phyloP scores from a whole-genome alignment of 2,888 invertebrate genomes.

The Mactromeris polynyma region DNA sequence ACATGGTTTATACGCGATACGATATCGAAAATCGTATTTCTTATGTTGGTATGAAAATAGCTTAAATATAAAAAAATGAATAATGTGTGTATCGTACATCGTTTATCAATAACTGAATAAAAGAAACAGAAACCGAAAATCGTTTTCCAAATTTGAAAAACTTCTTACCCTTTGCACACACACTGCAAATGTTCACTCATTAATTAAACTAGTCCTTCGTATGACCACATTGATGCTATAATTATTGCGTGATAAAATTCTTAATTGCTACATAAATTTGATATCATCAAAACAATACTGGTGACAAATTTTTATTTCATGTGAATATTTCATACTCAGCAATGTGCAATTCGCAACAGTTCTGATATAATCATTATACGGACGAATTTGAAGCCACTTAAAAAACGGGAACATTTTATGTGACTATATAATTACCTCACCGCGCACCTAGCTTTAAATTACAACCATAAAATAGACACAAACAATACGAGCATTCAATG shows the following conservation, averaged over 20 bases:
- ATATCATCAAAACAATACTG: slow-evolving; percentile 2
- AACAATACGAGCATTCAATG: not conserved
- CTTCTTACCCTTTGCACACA: too few relatives aligned
- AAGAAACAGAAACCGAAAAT: too few relatives aligned
- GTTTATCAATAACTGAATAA: too few relatives aligned
- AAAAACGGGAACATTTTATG: slow-evolving; percentile 5
- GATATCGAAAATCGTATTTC: too few relatives aligned
- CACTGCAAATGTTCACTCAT: too few relatives aligned
- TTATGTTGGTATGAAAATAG: too few relatives aligned
- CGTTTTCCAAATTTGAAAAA: too few relatives aligned
- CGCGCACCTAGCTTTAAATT: not conserved
- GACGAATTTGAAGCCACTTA: not conserved
- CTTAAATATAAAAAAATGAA: too few relatives aligned
- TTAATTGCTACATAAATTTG: slow-evolving; percentile 5
- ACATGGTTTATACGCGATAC: too few relatives aligned
- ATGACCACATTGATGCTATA: too few relatives aligned
- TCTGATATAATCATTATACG: not conserved
- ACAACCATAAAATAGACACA: not conserved
- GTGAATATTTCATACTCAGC: not conserved
- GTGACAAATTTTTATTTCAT: slow-evolving; percentile 1
- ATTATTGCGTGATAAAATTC: not conserved
- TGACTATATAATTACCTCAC: not conserved
- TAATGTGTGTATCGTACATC: too few relatives aligned
- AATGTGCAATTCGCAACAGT: not conserved
- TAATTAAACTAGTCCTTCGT: too few relatives aligned